These are phyloP conservation scores for Volucella zonaria DNA, from an alignment of 2,888 invertebrate species.

Conservation along the genomic window DNA sequence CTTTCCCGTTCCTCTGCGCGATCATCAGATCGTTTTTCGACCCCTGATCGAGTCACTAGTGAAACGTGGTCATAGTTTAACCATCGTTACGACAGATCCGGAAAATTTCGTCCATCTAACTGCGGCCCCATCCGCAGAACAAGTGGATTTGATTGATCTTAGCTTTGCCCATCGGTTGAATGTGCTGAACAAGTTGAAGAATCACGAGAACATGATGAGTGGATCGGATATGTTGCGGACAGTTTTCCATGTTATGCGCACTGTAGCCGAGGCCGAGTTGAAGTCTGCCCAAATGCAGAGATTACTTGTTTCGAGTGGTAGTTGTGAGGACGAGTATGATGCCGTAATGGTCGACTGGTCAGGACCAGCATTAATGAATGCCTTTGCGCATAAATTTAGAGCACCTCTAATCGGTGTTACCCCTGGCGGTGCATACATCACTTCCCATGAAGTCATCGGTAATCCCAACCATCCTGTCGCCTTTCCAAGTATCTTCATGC, in stretches of 20 bases:
- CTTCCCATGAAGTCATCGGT: slow-evolving; percentile 84
- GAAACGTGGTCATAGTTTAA: slow-evolving; percentile 83
- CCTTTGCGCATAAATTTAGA: slow-evolving; percentile 84
- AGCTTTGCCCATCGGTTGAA: slow-evolving; percentile 76
- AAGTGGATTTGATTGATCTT: slow-evolving; percentile 81
- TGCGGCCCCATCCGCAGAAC: slow-evolving; percentile 72
- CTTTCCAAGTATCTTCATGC: slow-evolving; percentile 83
- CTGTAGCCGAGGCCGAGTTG: slow-evolving; percentile 75
- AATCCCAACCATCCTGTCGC: slow-evolving; percentile 84
- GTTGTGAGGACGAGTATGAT: slow-evolving; percentile 83
- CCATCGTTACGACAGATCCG: slow-evolving; percentile 83
- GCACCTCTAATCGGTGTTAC: slow-evolving; percentile 84
- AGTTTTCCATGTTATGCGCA: slow-evolving; percentile 75
- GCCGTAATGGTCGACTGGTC: slow-evolving; percentile 85
- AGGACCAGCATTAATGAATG: slow-evolving; percentile 83
- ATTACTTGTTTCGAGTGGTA: slow-evolving; percentile 66
- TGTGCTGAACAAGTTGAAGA: slow-evolving; percentile 74
- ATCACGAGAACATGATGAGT: slow-evolving; percentile 72
- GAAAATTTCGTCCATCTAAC: slow-evolving; percentile 78
- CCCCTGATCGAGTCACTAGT: slow-evolving; percentile 82
- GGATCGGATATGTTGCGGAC: slow-evolving; percentile 76
- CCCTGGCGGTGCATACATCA: slow-evolving; percentile 83
- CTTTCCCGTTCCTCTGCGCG: slow-evolving; percentile 82
- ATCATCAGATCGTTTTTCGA: slow-evolving; percentile 83
- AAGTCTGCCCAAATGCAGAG: slow-evolving; percentile 76